Base-by-base conservation (phyloP, 53 echinoderm and acorn worm genomes). In the Actinopyga echinites region DNA sequence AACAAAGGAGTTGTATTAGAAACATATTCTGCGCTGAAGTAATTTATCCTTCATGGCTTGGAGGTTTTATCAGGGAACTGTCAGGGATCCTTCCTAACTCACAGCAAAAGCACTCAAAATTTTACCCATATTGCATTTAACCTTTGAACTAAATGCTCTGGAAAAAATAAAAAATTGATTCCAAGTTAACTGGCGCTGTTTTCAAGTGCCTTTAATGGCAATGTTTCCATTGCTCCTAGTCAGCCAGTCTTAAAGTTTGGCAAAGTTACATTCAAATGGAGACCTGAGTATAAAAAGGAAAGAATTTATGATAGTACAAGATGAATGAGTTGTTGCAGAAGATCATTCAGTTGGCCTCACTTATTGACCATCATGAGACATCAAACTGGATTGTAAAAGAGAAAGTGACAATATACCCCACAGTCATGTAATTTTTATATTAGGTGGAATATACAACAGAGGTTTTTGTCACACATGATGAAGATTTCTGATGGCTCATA, bases 331-430 rank as follows among this genome's bases (percentile, higher is more conserved):
- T 71, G 71, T 42, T 71, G 44, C 25, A 23, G 45, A 2, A 49
- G 13, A 49, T 15, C 17, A 13, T 49, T 49, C 25, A 42, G 26
- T 12, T 26, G 71, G 71, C 71, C 71, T 71, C 71, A 40, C 42
- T 71, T 71, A 71, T 71, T 71, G 71, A 71, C 71, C 71, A 42
- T 71, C 71, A 71, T 40, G 71, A 40, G 23, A 71, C 71, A 71
- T 71, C 71, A 71, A 71, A 36, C 71, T 71, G 71, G 71, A 40
- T 44, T 24, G 71, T 71, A 44, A 71, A 71, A 71, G 5, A 44
- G 44, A 44, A 71, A 23, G 71, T 40, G 71, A 71, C 71, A 71
- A 42, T 71, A 71, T 40, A 40, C 42, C 42, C 71, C 13, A 40
- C 43, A 71, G 71, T 71, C 42, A 43, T 71, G 36, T 34, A 26